phyloP scores from a whole-genome alignment of 2,113 vertebrate genomes.

The Bubalus kerabau region DNA sequence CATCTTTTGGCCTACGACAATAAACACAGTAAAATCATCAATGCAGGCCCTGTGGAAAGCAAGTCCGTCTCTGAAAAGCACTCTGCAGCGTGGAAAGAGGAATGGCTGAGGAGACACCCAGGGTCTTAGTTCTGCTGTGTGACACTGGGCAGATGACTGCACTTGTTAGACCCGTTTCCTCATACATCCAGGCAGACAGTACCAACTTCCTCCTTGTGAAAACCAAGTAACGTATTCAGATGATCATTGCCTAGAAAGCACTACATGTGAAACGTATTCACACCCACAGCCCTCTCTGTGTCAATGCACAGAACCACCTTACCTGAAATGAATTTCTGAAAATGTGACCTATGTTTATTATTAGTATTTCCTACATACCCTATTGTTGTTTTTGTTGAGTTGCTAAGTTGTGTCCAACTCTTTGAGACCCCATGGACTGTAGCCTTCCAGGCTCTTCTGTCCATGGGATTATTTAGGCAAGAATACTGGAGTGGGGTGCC shows the following conservation, averaged over 20 bases:
- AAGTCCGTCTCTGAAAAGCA: background rate
- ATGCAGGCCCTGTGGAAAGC: background rate
- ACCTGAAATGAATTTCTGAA: background rate
- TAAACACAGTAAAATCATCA: slow-evolving; percentile 50
- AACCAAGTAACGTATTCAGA: background rate
- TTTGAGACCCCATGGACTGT: background rate
- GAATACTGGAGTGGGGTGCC: background rate
- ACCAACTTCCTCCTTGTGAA: background rate
- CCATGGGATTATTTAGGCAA: background rate
- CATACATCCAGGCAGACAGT: background rate
- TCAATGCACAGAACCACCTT: background rate
- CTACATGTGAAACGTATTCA: background rate
- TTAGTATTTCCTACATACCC: background rate
- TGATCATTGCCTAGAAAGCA: background rate
- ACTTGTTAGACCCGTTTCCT: background rate
- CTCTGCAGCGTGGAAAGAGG: background rate
- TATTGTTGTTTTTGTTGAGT: background rate
- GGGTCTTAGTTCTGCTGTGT: background rate
- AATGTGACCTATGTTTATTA: background rate
- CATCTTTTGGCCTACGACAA: slow-evolving; percentile 81
- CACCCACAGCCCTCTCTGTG: background rate
- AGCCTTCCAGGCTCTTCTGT: background rate
- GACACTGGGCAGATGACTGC: background rate
- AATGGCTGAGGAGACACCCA: background rate
- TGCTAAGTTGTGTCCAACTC: background rate